Conservation (phyloP, 2,888 invertebrate genomes). For the Meiosimyza decipiens region DNA sequence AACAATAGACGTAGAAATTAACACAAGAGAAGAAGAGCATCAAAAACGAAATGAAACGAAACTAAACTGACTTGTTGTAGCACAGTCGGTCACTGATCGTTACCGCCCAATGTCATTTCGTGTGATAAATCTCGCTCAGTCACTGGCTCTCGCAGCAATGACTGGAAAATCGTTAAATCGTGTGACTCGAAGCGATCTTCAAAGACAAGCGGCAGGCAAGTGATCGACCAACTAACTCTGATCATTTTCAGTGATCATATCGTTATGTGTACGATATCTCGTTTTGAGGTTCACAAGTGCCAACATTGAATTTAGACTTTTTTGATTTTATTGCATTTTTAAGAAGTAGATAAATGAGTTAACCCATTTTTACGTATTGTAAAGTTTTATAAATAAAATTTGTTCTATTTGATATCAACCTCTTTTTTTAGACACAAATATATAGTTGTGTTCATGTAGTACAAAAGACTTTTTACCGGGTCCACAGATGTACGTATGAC, state of each 20-base stretch:
- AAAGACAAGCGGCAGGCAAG: not conserved
- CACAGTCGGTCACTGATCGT: conserved; percentile 14
- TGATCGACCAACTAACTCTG: not conserved
- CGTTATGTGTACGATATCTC: conserved; percentile 20
- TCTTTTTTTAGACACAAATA: no score
- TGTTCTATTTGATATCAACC: no score
- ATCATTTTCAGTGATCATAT: not conserved
- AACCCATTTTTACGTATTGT: no score
- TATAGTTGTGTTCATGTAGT: no score
- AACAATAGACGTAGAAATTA: conserved; percentile 26
- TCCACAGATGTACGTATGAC: fast-evolving
- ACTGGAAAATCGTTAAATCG: conserved; percentile 17
- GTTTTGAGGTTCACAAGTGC: conserved; percentile 42
- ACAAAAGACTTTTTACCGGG: no score
- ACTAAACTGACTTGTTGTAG: conserved; percentile 3
- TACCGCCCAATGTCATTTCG: conserved; percentile 28
- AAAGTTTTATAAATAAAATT: no score
- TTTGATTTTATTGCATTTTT: conserved; percentile 46
- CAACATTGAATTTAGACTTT: conserved; percentile 55
- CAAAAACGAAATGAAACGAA: not conserved
- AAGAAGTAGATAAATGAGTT: no score
- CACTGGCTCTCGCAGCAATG: conserved; percentile 38
- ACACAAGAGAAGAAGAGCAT: conserved; percentile 20
- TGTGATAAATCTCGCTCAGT: conserved; percentile 39
- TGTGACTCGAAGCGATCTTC: not conserved